These are phyloP conservation scores for Marasmarcha lunaedactyla DNA, from an alignment of 2,888 invertebrate species.

Conservation along the genomic window DNA sequence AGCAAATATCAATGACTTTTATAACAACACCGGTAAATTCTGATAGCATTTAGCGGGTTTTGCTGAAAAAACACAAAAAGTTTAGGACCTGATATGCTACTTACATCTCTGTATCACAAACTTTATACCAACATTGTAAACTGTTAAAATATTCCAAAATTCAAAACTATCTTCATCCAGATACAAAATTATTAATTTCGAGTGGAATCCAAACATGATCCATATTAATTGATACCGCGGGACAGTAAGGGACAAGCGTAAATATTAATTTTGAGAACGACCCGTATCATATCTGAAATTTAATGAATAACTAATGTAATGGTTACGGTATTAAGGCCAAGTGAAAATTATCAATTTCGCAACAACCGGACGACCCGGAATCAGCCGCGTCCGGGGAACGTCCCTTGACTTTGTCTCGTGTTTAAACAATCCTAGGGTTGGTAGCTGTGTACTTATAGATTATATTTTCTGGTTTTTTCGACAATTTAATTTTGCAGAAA, in stretches of 20 bases:
- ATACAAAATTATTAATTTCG: background rate
- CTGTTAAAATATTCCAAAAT: too few species aligned
- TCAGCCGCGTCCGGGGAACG: constrained; percentile 21
- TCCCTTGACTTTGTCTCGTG: constrained; percentile 44
- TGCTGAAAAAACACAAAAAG: too few species aligned
- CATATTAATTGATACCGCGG: constrained; percentile 49
- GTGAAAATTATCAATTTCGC: constrained; percentile 60
- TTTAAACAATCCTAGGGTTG: constrained; percentile 38
- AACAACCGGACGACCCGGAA: constrained; percentile 15
- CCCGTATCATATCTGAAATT: constrained; percentile 21
- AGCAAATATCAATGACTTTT: too few species aligned
- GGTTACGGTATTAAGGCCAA: constrained; percentile 35
- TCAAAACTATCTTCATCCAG: background rate
- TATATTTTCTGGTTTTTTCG: too few species aligned
- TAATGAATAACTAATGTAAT: constrained; percentile 62
- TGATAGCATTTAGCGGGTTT: too few species aligned
- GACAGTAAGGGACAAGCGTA: constrained; percentile 47
- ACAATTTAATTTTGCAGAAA: too few species aligned
- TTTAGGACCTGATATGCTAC: too few species aligned
- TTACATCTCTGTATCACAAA: too few species aligned
- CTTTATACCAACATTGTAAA: too few species aligned
- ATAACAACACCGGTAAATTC: too few species aligned
- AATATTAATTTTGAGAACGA: constrained; percentile 50
- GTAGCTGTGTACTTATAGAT: too few species aligned
- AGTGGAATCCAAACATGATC: constrained; percentile 23